phyloP scores from a whole-genome alignment of 2,113 vertebrate genomes.

The Salvator merianae region DNA sequence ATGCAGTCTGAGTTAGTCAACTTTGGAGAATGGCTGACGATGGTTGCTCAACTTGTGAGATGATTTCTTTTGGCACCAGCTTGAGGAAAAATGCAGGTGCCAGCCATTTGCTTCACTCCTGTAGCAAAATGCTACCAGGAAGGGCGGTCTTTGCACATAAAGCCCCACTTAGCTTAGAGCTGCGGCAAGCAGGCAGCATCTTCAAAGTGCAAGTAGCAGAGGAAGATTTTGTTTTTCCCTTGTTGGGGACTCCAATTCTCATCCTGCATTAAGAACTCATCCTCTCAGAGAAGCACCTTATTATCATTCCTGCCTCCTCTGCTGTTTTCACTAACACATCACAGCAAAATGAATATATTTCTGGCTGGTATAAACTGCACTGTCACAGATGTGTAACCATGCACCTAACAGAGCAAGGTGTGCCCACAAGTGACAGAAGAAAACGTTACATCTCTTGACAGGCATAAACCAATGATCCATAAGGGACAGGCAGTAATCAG shows the following conservation, averaged over 20 bases:
- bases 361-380: not conserved
- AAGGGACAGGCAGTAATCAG: not conserved
- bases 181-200: not conserved
- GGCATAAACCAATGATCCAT: not conserved
- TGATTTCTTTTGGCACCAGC: not conserved
- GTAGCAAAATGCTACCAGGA: conserved; percentile 6
- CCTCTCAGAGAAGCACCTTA: conserved; percentile 18
- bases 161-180: conserved; percentile 33
- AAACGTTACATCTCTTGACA: not conserved
- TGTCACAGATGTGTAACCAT: not conserved
- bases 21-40: not conserved
- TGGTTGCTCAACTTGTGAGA: conserved; percentile 20
- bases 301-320: not conserved
- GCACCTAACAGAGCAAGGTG: not conserved
- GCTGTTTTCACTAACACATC: not conserved
- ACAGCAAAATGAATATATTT: not conserved
- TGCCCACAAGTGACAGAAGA: not conserved
- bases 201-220: not conserved
- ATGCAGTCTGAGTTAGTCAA: not conserved
- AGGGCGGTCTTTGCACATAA: conserved; percentile 9
- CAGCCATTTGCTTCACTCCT: not conserved
- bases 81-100: not conserved
- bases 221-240: not conserved
- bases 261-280: not conserved
- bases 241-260: not conserved